These are phyloP conservation scores for Myioborus melanocephalus DNA, from an alignment of 2,797 vertebrate genomes.

Conservation along the genomic window DNA sequence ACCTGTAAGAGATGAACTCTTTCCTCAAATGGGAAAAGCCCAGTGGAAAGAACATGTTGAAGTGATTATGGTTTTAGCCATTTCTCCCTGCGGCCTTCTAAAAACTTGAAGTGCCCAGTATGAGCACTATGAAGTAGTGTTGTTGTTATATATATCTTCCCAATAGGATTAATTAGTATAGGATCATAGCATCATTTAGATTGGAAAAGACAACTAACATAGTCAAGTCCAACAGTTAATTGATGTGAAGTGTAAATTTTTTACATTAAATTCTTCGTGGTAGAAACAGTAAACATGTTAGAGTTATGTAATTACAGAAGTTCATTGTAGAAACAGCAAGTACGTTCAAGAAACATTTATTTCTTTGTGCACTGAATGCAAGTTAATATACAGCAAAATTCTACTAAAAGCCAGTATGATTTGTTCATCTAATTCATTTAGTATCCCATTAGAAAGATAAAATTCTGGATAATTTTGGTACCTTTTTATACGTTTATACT, in stretches of 20 bases:
- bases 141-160: not conserved
- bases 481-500: not conserved
- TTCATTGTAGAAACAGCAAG: not conserved
- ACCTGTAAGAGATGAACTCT: not conserved
- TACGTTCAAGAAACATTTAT: not conserved
- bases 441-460: not conserved
- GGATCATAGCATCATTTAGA: accelerated
- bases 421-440: not conserved
- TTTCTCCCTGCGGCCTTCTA: not conserved
- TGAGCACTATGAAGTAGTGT: not conserved
- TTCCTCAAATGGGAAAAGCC: not conserved
- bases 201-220: not conserved
- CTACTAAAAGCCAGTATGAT: not conserved
- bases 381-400: not conserved
- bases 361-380: not conserved
- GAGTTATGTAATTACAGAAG: not conserved
- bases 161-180: not conserved
- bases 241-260: not conserved
- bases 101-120: accelerated
- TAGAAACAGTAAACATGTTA: not conserved
- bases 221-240: not conserved
- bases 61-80: not conserved
- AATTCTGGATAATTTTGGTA: not conserved
- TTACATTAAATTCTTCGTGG: not conserved
- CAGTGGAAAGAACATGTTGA: not conserved